phyloP scores from a whole-genome alignment of 2,888 invertebrate genomes.

The Nudaria mundana region DNA sequence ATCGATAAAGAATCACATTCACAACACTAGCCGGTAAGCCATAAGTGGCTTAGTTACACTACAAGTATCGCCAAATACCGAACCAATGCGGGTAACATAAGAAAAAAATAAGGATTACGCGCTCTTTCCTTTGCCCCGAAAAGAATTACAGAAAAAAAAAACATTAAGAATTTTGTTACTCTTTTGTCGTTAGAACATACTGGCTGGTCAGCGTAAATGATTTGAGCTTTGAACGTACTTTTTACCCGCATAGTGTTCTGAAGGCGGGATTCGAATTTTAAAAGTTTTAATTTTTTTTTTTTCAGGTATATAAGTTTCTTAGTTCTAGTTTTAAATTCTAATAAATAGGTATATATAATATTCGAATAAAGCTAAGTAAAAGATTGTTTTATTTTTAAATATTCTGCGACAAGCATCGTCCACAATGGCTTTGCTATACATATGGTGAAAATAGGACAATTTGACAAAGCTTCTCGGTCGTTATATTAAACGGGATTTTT shows the following conservation, averaged over 20 bases:
- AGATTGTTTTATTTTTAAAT: too few relatives aligned
- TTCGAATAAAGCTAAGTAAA: too few relatives aligned
- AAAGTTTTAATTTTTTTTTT: too few relatives aligned
- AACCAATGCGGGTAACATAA: conserved; percentile 63
- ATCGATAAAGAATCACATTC: conserved; percentile 17
- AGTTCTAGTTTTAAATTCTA: too few relatives aligned
- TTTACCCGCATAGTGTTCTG: conserved; percentile 27
- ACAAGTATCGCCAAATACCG: conserved; percentile 66
- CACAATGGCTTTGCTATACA: too few relatives aligned
- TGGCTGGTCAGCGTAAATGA: conserved; percentile 34
- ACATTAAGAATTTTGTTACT: conserved; percentile 32
- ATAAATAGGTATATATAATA: too few relatives aligned
- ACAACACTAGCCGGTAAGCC: conserved; percentile 48
- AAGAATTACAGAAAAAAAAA: conserved; percentile 54
- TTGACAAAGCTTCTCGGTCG: not conserved
- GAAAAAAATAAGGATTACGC: conserved; percentile 71
- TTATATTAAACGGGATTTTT: not conserved
- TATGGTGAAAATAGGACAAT: too few relatives aligned
- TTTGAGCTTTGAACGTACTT: conserved; percentile 16
- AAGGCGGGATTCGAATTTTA: conserved; percentile 9
- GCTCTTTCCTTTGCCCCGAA: conserved; percentile 42
- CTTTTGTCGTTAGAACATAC: conserved; percentile 35
- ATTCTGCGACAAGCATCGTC: not conserved
- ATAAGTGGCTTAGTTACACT: conserved; percentile 77
- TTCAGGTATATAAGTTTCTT: too few relatives aligned